Base-by-base conservation (phyloP, 2,113 vertebrate genomes). In the Phaethon lepturus region DNA sequence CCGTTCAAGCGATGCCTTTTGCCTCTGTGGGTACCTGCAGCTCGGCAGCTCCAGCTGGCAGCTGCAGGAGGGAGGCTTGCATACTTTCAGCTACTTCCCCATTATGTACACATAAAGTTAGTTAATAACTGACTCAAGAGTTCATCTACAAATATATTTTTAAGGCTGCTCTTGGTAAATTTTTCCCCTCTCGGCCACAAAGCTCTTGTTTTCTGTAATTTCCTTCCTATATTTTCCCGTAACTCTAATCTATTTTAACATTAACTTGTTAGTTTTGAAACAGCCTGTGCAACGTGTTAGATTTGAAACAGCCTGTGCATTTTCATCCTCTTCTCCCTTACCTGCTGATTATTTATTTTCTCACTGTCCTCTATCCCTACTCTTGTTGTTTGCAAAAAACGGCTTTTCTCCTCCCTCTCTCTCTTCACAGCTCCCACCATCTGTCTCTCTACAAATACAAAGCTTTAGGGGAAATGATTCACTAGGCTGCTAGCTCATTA, bases 401-500 rank as follows among this genome's bases (percentile, higher is more conserved):
- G 0, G 80, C 75, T 85, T 95, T 92, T 90, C 81, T 91, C 91
- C 91, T 90, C 91, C 92, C 90, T 94, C 93, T 96, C 91, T 73
- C 89, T 95, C 81, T 93, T 89, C 94, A 69, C 86, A 94, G 93
- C 95, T 97, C 91, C 86, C 93, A 97, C 96, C 95, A 97, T 97
- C 96, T 97, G 96, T 96, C 94, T 97, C 96, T 90, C 84, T 79
- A 75, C 95, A 95, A 96, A 94, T 92, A 89, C 93, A 97, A 87
- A 96, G 95, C 96, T 97, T 96, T 92, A 95, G 95, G 94, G 95
- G 86, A 93, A 93, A 95, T 93, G 86, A 97, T 95, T 97, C 93
- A 97, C 83, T 81, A 73, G 80, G 80, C 92, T 93, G 91, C 86
- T 85, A 85, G 80, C 96, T 97, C 95, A 95, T 97, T 96, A 95